Conservation (phyloP, 2,797 vertebrate genomes). For the Phrynocephalus guinanensis region DNA sequence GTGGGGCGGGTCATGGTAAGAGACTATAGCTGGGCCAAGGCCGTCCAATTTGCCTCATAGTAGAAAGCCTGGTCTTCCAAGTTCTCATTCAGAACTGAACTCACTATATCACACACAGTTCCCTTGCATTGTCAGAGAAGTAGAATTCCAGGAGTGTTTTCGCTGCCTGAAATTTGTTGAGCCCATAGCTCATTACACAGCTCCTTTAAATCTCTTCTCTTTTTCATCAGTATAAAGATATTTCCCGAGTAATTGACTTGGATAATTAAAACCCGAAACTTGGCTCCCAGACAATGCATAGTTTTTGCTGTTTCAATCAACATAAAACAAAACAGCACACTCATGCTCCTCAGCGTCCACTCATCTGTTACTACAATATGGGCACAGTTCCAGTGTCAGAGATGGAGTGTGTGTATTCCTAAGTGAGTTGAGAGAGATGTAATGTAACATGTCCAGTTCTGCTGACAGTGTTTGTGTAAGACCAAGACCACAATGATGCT, state of each 20-base stretch:
- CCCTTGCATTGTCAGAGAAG: background rate
- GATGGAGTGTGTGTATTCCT: background rate
- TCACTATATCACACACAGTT: no score
- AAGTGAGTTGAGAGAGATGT: constrained; percentile 15
- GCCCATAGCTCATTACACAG: background rate
- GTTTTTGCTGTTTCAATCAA: constrained; percentile 12
- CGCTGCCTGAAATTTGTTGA: background rate
- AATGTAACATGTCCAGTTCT: background rate
- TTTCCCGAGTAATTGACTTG: background rate
- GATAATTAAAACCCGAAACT: constrained; percentile 11
- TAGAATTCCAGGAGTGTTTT: background rate
- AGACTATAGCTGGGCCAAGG: no score
- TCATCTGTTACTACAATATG: constrained; percentile 12
- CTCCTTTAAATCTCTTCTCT: background rate
- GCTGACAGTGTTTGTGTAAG: background rate
- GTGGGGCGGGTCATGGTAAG: no score
- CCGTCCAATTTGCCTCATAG: no score
- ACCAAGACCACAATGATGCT: background rate
- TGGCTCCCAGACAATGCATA: background rate
- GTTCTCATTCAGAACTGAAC: no score
- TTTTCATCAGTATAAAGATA: constrained; percentile 8
- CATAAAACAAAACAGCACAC: background rate
- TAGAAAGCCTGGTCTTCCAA: no score
- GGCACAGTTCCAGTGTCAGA: constrained; percentile 7
- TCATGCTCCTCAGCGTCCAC: background rate